Evolutionary conservation across 2,797 vertebrate genomes (phyloP).

Genomic region (Hapalemur alaotrensis): DNA sequence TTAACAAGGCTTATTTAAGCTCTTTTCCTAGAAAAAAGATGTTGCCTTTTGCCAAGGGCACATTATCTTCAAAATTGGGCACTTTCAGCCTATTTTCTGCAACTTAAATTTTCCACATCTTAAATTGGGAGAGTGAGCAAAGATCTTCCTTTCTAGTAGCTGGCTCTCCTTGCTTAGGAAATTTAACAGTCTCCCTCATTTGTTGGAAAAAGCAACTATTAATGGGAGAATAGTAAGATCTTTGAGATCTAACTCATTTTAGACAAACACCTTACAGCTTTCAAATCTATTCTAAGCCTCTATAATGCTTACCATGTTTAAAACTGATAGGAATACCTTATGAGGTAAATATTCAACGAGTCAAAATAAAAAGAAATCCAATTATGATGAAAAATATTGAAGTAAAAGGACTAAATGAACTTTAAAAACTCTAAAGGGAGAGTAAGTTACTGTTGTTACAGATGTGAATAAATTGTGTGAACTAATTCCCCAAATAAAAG

Average conservation of each 20-base stretch:
- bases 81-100: not conserved
- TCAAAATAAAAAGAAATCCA: not conserved
- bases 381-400: not conserved
- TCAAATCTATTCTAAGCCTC: not conserved
- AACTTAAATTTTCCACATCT: not conserved
- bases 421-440: not conserved
- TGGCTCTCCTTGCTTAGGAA: not conserved
- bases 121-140: not conserved
- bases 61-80: not conserved
- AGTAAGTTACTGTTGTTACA: not conserved
- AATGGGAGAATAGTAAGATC: not conserved
- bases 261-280: not conserved
- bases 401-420: not conserved
- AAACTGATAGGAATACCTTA: not conserved
- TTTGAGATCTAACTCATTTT: not conserved
- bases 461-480: not conserved
- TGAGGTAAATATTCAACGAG: not conserved
- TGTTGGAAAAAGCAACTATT: not conserved
- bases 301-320: not conserved
- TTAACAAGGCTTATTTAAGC: not conserved
- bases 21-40: slow-evolving; percentile 31
- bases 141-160: not conserved
- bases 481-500: not conserved
- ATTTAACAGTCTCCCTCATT: not conserved
- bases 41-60: not conserved